Evolutionary conservation across 2,888 invertebrate genomes (phyloP), one percentile per base, ranked within the genome.

Genomic region (Volucella bombylans): DNA sequence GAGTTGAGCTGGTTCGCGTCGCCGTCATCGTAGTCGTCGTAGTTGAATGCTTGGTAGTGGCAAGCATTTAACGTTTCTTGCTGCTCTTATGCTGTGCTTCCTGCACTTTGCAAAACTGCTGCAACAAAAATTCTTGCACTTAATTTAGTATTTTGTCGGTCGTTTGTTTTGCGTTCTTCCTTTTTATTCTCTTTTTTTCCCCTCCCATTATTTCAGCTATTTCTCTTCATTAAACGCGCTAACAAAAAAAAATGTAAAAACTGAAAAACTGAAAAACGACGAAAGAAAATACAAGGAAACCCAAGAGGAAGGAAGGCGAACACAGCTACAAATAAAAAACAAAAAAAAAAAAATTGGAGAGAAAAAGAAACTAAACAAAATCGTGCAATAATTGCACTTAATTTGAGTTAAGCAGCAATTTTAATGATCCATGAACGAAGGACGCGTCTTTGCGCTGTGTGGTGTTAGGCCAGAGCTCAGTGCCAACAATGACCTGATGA

Each of bases 361-460:
- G 38, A 43, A 64, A 23, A 45, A 61, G 4, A 71, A 49, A 39
- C 50, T 18, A 69, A 67, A 59, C 45, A 73, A 82, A 73, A 82
- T 86, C 82, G 77, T 78, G 78, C 86, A 82, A 86, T 86, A 86
- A 86, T 86, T 86, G 86, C 82, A 82, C 86, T 86, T 86, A 86
- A 86, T 86, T 86, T 86, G 86, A 86, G 81, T 86, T 86, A 86
- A 86, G 86, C 86, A 86, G 82, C 81, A 86, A 86, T 86, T 86
- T 86, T 86, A 86, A 86, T 86, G 86, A 86, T 86, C 86, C 86
- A 82, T 86, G 86, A 86, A 86, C 77, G 86, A 86, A 86, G 86
- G 86, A 86, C 86, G 85, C 81, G 64, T 82, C 76, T 82, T 81
- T 50, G 72, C 55, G 6, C 6, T 31, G 31, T 31, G 31, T 31